Evolutionary conservation across 1,140 invertebrate genomes (phyloP), one percentile per base, ranked within the genome.

Genomic region (Aethina tumida): DNA sequence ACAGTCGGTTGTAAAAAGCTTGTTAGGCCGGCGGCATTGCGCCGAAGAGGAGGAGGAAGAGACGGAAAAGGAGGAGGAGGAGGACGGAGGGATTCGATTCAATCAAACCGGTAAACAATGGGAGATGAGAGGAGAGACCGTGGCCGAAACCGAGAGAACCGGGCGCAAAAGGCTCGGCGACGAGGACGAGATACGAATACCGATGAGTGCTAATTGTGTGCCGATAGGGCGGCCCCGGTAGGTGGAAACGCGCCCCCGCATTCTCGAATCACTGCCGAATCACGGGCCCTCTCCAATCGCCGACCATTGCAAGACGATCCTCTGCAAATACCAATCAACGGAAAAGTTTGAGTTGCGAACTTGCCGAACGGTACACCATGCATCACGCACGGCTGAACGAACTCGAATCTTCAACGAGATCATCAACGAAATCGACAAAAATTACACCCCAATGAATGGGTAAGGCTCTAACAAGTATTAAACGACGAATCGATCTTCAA

Each of bases 251-350:
- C n/a, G 33, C 20, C n/a, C 33, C 9, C 13, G 25, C 18, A 22
- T 24, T n/a, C 20, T 10, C 33, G 25, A 35, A 35, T 35, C 33
- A 35, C 33, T 19, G 20, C 33, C 4, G 33, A 5, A 8, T 29
- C 9, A 8, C 9, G 33, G n/a, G 25, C 22, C 18, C 18, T 22
- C 8, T 22, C 13, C 15, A 12, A 18, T 30, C 39, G 24, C 20
- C 25, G 19, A 31, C 35, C 25, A 30, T 26, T 39, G 25, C 39
- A 47, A 52, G 47, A 45, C 47, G 50, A 52, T 50, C 50, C 47
- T 52, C 21, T 21, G 41, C 42, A 52, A 52, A 52, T 43, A 52
- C 41, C 50, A 52, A 52, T 52, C 50, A 52, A 39, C 43, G 34
- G 18, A 9, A 36, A 37, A 36, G 41, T 36, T 40, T 47, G 38